These are phyloP conservation scores for Eriocheir sinensis DNA, from an alignment of 1,140 invertebrate genomes.

Conservation along the genomic window DNA sequence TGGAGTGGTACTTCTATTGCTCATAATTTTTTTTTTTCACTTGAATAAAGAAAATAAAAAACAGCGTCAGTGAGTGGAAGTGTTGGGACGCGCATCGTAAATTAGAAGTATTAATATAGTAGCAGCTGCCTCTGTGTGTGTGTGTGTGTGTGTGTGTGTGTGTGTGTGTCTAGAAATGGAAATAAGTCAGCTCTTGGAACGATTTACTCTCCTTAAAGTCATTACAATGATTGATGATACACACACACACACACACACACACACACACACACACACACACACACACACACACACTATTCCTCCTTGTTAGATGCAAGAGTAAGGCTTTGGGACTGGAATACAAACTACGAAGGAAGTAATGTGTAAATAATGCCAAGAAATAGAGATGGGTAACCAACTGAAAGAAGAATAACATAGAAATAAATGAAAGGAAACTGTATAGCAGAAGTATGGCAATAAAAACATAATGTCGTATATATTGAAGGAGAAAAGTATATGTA, in stretches of 20 bases:
- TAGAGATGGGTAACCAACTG: not conserved
- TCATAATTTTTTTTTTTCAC: no score
- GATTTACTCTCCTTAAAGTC: no score
- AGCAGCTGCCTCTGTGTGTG: constrained; percentile 42
- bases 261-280: not conserved
- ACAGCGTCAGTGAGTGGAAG: not conserved
- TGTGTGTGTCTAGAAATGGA: constrained; percentile 8
- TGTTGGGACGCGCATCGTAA: not conserved
- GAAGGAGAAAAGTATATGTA: not conserved
- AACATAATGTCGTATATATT: constrained; percentile 26
- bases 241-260: constrained; percentile 1
- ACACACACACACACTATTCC: not conserved
- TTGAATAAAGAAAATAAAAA: no score
- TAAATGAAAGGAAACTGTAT: no score
- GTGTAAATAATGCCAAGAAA: not conserved
- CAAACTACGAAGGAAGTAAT: not conserved
- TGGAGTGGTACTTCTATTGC: no score
- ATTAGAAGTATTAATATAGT: no score
- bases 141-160: constrained; percentile 50
- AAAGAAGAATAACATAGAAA: no score
- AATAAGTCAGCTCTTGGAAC: not conserved
- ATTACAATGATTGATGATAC: no score
- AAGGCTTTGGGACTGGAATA: not conserved
- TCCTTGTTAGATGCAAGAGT: no score
- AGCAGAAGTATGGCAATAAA: no score